Evolutionary conservation across 2,888 invertebrate species (phyloP).

Genomic region (Machimus atricapillus): DNA sequence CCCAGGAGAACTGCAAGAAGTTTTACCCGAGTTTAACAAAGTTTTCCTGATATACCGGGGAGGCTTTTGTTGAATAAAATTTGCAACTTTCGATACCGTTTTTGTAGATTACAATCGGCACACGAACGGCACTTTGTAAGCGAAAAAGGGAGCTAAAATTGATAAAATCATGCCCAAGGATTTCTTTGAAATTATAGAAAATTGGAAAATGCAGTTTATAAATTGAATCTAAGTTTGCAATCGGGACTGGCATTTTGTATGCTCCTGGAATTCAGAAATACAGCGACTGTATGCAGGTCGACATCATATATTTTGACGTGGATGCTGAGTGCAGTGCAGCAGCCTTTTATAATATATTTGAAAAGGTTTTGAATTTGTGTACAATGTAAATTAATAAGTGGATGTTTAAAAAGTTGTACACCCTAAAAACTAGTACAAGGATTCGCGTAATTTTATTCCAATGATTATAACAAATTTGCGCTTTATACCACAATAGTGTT

Average conservation of each 20-base stretch:
- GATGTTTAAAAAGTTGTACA: not conserved
- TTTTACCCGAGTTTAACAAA: not conserved
- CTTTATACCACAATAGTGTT: too few relatives aligned
- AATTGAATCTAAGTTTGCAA: not conserved
- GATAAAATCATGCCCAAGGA: not conserved
- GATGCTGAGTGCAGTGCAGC: not conserved
- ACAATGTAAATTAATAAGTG: not conserved
- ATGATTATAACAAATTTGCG: too few relatives aligned
- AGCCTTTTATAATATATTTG: too few relatives aligned
- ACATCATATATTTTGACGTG: not conserved
- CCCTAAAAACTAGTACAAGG: too few relatives aligned
- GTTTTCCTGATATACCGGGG: not conserved
- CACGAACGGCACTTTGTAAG: not conserved
- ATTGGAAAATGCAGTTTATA: not conserved
- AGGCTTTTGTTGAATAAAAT: not conserved
- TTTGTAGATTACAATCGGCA: not conserved
- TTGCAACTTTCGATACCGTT: not conserved
- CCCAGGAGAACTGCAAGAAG: not conserved
- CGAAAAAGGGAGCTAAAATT: not conserved
- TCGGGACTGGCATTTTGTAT: not conserved
- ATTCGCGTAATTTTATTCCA: too few relatives aligned
- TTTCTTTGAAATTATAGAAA: not conserved
- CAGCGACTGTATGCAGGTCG: not conserved
- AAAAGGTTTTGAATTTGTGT: not conserved
- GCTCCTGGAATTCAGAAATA: not conserved